These are phyloP conservation scores for Nephrocerus scutellatus DNA, from an alignment of 2,888 invertebrate genomes.

Conservation along the genomic window DNA sequence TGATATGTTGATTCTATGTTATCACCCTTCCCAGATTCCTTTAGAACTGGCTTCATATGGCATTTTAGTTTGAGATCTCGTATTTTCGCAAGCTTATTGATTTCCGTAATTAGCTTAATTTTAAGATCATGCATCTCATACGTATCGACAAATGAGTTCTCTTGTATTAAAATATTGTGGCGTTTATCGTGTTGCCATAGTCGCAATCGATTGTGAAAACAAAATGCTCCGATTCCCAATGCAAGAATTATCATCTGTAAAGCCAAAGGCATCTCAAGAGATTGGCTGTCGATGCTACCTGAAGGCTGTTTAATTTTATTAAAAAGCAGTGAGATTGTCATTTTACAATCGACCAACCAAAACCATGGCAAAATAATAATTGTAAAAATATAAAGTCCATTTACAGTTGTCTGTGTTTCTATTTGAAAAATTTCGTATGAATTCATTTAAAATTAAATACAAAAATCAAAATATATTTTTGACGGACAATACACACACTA, in stretches of 20 bases:
- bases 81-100: slow-evolving; percentile 4
- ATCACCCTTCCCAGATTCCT: too few relatives aligned
- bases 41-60: too few relatives aligned
- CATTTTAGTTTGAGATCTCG: slow-evolving; percentile 3
- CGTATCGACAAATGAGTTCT: slow-evolving; percentile 4
- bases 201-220: slow-evolving; percentile 4
- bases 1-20: too few relatives aligned
- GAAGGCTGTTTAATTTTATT: slow-evolving; percentile 18
- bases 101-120: slow-evolving; percentile 1
- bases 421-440: not conserved
- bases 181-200: slow-evolving; percentile 1
- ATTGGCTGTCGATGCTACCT: slow-evolving; percentile 7
- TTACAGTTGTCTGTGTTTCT: not conserved
- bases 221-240: not conserved
- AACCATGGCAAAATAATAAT: slow-evolving; percentile 13
- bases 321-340: slow-evolving; percentile 19
- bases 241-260: not conserved
- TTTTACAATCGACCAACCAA: slow-evolving; percentile 18
- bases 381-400: slow-evolving; percentile 8
- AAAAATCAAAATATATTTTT: too few relatives aligned
- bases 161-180: not conserved
- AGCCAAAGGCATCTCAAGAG: slow-evolving; percentile 1
- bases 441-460: too few relatives aligned
- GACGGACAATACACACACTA: too few relatives aligned
- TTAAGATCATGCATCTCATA: slow-evolving; percentile 10